Evolutionary conservation across 1,140 invertebrate species (phyloP), one percentile per base, ranked within the genome.

Genomic region (Phortica variegata): DNA sequence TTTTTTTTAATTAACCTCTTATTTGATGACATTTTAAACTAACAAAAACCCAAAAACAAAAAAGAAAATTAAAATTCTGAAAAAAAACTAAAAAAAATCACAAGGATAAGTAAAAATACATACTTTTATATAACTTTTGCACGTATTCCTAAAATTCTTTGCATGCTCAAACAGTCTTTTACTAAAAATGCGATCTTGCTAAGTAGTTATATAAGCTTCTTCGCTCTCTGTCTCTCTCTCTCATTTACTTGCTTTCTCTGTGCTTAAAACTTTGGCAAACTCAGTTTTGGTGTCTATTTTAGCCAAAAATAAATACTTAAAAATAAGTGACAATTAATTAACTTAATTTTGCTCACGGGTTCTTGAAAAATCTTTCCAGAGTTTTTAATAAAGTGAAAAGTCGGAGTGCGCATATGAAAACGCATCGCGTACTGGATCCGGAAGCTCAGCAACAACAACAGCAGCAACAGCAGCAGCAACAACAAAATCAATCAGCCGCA

Each of bases 331-430:
- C n/a, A n/a, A n/a, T n/a, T n/a, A n/a, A n/a, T n/a, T n/a, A n/a
- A n/a, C n/a, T n/a, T n/a, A n/a, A n/a, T n/a, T n/a, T n/a, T n/a
- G n/a, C n/a, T n/a, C n/a, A n/a, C n/a, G n/a, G n/a, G n/a, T n/a
- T n/a, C n/a, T n/a, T n/a, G n/a, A n/a, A n/a, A n/a, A n/a, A n/a
- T 44, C 33, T 29, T 34, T 49, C 60, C 84, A 96, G 93, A 84
- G 87, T 95, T 78, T 97, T 97, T 84, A 87, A 87, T 79, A 97
- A 97, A 86, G 91, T 97, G 62, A 96, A 96, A 84, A 96, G 93
- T 83, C 86, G 94, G 79, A 96, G 92, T 83, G 93, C 94, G 45
- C 94, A 97, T 80, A 97, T 97, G 94, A 97, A 97, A 82, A 95
- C 92, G 52, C 94, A 97, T 81, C 85, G 89, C 65, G 87, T 88